A percentile compares a stretch with the other conserved stretches of the same genome.
phyloP scores from a whole-genome alignment of 2,113 vertebrate genomes.

The Hystrix cristata region DNA sequence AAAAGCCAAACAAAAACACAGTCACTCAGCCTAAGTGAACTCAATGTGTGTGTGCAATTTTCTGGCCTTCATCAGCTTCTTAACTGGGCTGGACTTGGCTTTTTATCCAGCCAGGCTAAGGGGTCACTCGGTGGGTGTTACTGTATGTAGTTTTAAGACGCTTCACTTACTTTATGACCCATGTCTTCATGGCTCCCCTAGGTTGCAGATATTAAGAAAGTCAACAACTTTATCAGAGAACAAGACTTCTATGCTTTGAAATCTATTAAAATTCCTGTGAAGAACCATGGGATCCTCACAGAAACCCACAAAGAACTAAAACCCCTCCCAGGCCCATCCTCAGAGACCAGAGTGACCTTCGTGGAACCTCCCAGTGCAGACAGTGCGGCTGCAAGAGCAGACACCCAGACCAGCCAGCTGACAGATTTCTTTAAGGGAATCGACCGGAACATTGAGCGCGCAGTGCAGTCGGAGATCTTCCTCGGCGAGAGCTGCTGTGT shows the following conservation, averaged over 20 bases:
- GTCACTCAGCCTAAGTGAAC: not conserved
- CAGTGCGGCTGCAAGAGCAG: rapidly evolving
- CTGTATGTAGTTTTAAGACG: not conserved
- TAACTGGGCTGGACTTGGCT: not conserved
- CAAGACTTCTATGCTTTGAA: slow-evolving; percentile 97
- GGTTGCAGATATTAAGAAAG: slow-evolving; percentile 96
- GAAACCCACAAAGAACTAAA: slow-evolving; percentile 85
- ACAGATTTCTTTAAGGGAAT: slow-evolving; percentile 92
- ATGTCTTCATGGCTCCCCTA: slow-evolving; percentile 82
- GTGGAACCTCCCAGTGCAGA: slow-evolving; percentile 55
- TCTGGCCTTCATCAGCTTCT: not conserved
- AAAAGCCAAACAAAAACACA: not conserved
- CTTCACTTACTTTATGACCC: not conserved
- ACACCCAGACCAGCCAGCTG: slow-evolving; percentile 76
- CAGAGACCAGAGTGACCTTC: not conserved
- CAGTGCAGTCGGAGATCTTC: slow-evolving; percentile 86
- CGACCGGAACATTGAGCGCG: slow-evolving; percentile 92
- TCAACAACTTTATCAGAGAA: slow-evolving; percentile 96
- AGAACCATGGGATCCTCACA: slow-evolving; percentile 91
- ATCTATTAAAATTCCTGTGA: slow-evolving; percentile 96
- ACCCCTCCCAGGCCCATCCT: slow-evolving; percentile 45
- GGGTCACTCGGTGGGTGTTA: not conserved
- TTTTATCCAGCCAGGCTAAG: not conserved
- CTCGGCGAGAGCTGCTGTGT: slow-evolving; percentile 61
- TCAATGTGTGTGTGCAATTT: not conserved